Evolutionary conservation across 2,797 vertebrate species (phyloP).

Genomic region (Vultur gryphus): DNA sequence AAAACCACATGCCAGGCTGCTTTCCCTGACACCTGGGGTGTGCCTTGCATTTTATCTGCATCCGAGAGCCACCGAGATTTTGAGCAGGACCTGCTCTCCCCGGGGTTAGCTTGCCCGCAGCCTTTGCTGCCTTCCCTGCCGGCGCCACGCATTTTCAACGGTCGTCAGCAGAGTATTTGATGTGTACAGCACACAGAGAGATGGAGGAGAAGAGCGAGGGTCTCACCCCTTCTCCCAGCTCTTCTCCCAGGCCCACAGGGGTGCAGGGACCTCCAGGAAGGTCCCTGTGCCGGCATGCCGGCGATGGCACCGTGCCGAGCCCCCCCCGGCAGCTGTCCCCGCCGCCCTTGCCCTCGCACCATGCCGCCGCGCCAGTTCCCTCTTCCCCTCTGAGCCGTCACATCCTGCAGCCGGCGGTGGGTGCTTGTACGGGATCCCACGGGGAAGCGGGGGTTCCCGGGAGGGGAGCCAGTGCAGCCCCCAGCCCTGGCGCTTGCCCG

Average conservation of each 20-base stretch:
- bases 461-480: accelerated
- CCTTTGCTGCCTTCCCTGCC: not conserved
- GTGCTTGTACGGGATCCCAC: accelerated
- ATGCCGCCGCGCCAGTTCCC: accelerated
- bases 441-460: accelerated
- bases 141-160: accelerated
- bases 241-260: not conserved
- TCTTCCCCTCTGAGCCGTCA: not conserved
- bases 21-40: not conserved
- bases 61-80: not conserved
- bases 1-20: not conserved
- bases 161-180: not conserved
- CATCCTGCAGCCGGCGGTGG: accelerated
- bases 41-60: not conserved
- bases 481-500: not conserved
- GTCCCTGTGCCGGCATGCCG: not conserved
- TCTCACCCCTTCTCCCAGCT: not conserved
- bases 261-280: not conserved
- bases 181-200: not conserved
- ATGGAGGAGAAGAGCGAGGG: not conserved
- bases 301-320: accelerated
- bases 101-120: accelerated
- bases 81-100: not conserved
- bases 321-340: not conserved
- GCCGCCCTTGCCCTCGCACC: accelerated